Conservation (phyloP, 2,113 vertebrate species). For the Chaenocephalus aceratus region DNA sequence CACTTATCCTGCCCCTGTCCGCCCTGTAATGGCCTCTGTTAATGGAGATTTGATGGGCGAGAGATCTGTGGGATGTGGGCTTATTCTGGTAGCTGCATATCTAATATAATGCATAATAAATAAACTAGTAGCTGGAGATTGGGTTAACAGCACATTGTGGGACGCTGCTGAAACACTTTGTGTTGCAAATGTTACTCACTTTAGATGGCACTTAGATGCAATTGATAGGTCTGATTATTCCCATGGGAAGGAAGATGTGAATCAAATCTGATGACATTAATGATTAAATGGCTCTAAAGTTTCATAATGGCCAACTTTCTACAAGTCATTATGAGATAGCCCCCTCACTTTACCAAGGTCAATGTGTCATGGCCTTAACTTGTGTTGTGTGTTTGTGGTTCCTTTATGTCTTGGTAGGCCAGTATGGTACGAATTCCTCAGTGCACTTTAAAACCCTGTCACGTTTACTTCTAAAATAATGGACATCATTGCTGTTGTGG, state of each 20-base stretch:
- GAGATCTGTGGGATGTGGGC: background rate
- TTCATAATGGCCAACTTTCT: background rate
- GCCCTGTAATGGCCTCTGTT: background rate
- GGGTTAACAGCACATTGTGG: background rate
- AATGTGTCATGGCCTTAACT: background rate
- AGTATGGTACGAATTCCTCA: too few species aligned
- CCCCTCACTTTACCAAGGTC: too few species aligned
- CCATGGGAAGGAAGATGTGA: background rate
- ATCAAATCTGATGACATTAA: slow-evolving; percentile 4
- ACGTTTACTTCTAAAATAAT: too few species aligned
- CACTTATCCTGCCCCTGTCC: slow-evolving; percentile 20
- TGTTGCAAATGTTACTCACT: slow-evolving; percentile 16
- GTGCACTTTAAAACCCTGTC: too few species aligned
- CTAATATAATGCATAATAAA: too few species aligned
- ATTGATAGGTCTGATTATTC: slow-evolving; percentile 29
- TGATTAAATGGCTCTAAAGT: slow-evolving; percentile 17
- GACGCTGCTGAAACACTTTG: background rate
- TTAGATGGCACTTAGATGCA: slow-evolving; percentile 1
- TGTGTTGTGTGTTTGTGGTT: background rate
- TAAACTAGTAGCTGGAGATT: background rate
- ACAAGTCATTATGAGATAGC: background rate
- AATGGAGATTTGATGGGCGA: slow-evolving; percentile 24
- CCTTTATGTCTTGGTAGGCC: background rate
- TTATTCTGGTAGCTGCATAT: slow-evolving; percentile 2
- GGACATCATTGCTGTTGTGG: too few species aligned